A percentile compares a stretch with the other conserved stretches of the same genome.
phyloP scores from a whole-genome alignment of 1,140 invertebrate species.

The Hycleus phaleratus region DNA sequence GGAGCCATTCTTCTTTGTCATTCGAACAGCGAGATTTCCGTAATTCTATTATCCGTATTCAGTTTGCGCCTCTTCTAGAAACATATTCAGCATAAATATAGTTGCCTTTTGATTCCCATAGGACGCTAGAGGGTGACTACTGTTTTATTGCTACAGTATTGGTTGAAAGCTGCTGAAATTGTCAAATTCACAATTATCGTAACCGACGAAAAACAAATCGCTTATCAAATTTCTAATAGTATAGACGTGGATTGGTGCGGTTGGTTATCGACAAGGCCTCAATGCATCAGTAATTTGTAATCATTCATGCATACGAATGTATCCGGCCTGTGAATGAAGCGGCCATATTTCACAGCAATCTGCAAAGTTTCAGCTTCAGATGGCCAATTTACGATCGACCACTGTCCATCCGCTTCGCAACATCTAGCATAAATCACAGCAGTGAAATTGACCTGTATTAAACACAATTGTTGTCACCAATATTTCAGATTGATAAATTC shows the following conservation, averaged over 20 bases:
- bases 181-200: conserved; percentile 33
- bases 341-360: conserved; percentile 36
- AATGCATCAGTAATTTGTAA: conserved; percentile 33
- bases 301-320: conserved; percentile 32
- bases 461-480: no score
- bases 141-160: background rate
- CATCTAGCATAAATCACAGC: background rate
- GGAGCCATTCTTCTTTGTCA: conserved; percentile 29
- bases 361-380: conserved; percentile 32
- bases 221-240: background rate
- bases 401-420: conserved; percentile 17
- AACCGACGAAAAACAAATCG: background rate
- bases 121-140: conserved; percentile 12
- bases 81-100: conserved; percentile 31
- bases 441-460: no score
- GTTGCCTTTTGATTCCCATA: conserved; percentile 20
- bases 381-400: conserved; percentile 31
- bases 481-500: no score
- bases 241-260: background rate
- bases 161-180: conserved; percentile 31
- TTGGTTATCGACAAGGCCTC: conserved; percentile 18
- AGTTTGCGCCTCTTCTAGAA: conserved; percentile 24
- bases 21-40: conserved; percentile 26
- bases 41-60: conserved; percentile 32
- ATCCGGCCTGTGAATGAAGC: conserved; percentile 33